phyloP scores from a whole-genome alignment of 2,797 vertebrate species.

The Ambastaia sidthimunki region DNA sequence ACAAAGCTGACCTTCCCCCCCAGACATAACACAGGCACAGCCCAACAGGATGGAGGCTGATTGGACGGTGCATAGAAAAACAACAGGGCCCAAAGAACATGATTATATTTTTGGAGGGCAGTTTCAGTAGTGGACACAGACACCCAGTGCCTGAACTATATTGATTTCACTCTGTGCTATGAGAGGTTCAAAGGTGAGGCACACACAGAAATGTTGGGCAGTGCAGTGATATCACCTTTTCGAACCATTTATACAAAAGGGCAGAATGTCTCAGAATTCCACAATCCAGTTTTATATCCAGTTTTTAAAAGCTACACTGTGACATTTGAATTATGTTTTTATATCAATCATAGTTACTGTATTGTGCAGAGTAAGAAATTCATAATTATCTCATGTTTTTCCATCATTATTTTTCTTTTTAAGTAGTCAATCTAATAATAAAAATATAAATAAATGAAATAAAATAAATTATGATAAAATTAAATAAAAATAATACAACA shows the following conservation, averaged over 20 bases:
- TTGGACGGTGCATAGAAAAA: constrained; percentile 71
- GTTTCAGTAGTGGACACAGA: constrained; percentile 2
- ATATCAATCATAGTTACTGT: too few species aligned
- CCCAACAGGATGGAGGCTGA: constrained; percentile 75
- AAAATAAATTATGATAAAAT: too few species aligned
- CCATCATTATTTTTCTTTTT: too few species aligned
- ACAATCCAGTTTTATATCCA: neutral
- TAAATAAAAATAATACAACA: too few species aligned
- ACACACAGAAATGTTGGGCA: constrained; percentile 9
- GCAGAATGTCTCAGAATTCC: neutral
- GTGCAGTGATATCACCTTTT: neutral
- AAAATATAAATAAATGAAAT: too few species aligned
- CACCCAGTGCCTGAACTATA: constrained; percentile 11
- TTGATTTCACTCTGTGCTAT: constrained; percentile 21
- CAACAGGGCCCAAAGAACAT: constrained; percentile 70
- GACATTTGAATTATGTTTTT: too few species aligned
- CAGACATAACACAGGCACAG: constrained; percentile 87
- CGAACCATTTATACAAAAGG: neutral
- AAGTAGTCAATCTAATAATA: too few species aligned
- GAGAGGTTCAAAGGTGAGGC: constrained; percentile 28
- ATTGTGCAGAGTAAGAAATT: too few species aligned
- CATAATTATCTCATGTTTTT: too few species aligned
- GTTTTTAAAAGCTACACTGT: neutral
- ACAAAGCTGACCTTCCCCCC: constrained; percentile 82
- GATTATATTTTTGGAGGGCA: constrained; percentile 47